Base-by-base conservation (phyloP, 2,113 vertebrate genomes). In the Bothrops jararaca region DNA sequence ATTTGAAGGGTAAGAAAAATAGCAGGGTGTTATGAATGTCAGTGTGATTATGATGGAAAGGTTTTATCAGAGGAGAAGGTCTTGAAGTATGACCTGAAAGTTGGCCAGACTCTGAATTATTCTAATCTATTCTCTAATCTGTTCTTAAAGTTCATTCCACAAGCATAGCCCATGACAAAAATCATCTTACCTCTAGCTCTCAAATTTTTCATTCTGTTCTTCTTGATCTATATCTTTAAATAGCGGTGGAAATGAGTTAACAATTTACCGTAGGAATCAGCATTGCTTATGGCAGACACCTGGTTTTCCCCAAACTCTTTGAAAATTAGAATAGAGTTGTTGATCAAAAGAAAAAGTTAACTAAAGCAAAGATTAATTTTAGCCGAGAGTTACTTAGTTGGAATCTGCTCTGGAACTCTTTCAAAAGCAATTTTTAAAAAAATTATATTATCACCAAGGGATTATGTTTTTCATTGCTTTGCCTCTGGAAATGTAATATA, bases 11-110 rank as follows among this genome's bases (percentile, higher is more conserved):
- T 34, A 93, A 95, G 93, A 94, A 89, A 93, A 88, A 69, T 93
- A 93, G 54, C 52, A 95, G 74, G 89, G n/a, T 94, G 91, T 90
- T 96, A 85, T 95, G 93, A 95, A 95, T 96, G 95, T 93, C 92
- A 95, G 95, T 94, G 69, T 94, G 95, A 97, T 96, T 96, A 96
- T 50, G 10, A 85, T 94, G 56, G 69, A 56, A 96, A 96, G 91
- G 39, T 54, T 92, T 94, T 95, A 89, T 94, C 93, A 94, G 87
- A 90, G 45, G 93, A 90, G 74, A 58, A 93, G n/a, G 64, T 85
- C 42, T 91, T 34, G 8, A 87, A 89, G 39, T 85, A 92, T 85
- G 48, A 88, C 85, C 45, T 90, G 15, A 94, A 60, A 91, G 45
- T 86, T 48, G 18, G 90, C 34, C 8, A 94, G 93, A 91, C 24